Evolutionary conservation across 2,888 invertebrate species (phyloP), one percentile per base, ranked within the genome.

Genomic region (Cybosia mesomella): DNA sequence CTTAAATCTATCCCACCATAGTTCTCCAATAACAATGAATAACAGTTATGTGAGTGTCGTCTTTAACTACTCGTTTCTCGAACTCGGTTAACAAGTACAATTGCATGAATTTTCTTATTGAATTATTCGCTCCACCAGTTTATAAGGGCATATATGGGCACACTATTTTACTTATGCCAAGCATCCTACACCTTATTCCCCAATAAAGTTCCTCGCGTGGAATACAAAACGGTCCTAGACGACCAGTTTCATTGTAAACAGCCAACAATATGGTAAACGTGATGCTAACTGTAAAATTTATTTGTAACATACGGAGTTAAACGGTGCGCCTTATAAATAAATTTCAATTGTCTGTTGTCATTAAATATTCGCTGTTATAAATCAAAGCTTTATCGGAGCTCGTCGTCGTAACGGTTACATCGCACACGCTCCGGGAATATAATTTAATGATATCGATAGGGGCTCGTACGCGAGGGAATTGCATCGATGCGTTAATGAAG

Each of bases 331-430:
- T 90, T 92, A 92, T 94, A 94, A 91, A 92, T 91, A 93, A 94
- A 91, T 93, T 91, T 90, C 93, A 91, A 94, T 94, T 93, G 94
- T 93, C 87, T 91, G 87, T 90, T 92, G 92, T 93, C 91, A 93
- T 93, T 93, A 91, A 90, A 90, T 93, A 93, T 93, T 92, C 92
- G 84, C 83, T 81, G 89, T 88, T 86, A 94, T 95, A 94, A 95
- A 94, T 94, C 94, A 93, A 93, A 86, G 89, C 81, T 88, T 92
- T 94, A 94, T 94, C 94, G 87, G 85, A 80, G 84, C 84, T 85
- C 84, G 89, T 89, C 87, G 90, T 86, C 81, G 88, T 87, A 90
- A 89, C 89, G 86, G 91, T 88, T 87, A 90, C 92, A 92, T 89
- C 89, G 92, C 86, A 84, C 85, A 81, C 83, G 87, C 86, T 85